Evolutionary conservation across 2,113 vertebrate genomes (phyloP).

Genomic region (Thomomys bottae): DNA sequence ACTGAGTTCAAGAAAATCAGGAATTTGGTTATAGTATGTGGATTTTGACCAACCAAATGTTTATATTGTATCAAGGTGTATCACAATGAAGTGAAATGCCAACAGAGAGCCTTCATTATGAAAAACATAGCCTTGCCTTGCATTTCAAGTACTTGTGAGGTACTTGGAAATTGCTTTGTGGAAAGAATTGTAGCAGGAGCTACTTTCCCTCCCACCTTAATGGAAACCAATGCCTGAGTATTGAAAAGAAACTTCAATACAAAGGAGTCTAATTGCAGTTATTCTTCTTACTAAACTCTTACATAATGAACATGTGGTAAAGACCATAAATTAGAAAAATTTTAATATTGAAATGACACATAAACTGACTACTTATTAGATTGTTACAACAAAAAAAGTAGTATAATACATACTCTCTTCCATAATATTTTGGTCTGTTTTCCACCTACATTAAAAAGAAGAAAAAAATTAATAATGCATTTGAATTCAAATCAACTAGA

Average conservation of each 20-base stretch:
- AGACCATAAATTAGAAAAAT: slow-evolving; percentile 25
- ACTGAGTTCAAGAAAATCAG: background rate
- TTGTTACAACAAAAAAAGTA: slow-evolving; percentile 72
- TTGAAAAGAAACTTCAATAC: slow-evolving; percentile 44
- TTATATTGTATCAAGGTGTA: background rate
- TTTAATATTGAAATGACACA: slow-evolving; percentile 57
- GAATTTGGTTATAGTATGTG: fast-evolving
- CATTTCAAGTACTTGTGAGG: background rate
- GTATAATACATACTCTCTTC: slow-evolving; percentile 95
- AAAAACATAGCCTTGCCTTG: background rate
- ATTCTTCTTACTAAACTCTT: slow-evolving; percentile 49
- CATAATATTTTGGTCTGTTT: slow-evolving; percentile 98
- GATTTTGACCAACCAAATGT: background rate
- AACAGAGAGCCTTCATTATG: background rate
- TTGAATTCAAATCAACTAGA: slow-evolving; percentile 59
- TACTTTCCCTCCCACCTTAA: background rate
- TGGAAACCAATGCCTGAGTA: slow-evolving; percentile 12
- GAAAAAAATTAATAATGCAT: slow-evolving; percentile 71
- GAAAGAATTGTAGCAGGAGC: background rate
- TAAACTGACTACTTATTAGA: slow-evolving; percentile 57
- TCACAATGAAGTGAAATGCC: slow-evolving; percentile 56
- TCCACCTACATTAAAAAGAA: slow-evolving; percentile 91
- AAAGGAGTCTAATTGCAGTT: slow-evolving; percentile 61
- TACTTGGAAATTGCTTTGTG: background rate
- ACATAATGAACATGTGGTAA: slow-evolving; percentile 51